Evolutionary conservation across 2,888 invertebrate genomes (phyloP).

Genomic region (Rapana venosa): DNA sequence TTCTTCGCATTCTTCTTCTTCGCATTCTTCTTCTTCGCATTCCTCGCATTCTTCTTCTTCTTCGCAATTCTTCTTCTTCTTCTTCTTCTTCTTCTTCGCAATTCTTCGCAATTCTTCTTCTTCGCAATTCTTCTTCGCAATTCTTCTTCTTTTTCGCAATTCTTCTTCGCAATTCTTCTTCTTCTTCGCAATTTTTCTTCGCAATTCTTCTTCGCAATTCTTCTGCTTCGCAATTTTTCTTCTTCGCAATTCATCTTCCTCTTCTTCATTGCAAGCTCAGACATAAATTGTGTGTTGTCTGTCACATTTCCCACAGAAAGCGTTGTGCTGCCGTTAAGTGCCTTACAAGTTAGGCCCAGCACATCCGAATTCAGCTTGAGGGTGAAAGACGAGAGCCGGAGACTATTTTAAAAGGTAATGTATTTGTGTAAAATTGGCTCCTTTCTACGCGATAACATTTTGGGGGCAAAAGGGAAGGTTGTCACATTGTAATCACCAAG

Average conservation of each 20-base stretch:
- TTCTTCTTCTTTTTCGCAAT: neutral
- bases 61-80: neutral
- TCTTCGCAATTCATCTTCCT: neutral
- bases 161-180: too few relatives aligned
- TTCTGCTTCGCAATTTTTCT: neutral
- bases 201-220: neutral
- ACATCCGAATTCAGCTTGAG: too few relatives aligned
- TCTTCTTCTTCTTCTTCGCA: neutral
- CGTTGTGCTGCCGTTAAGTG: too few relatives aligned
- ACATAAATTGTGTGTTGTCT: too few relatives aligned
- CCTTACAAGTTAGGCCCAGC: too few relatives aligned
- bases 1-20: slow-evolving; percentile 1
- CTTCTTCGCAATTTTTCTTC: neutral
- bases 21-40: neutral
- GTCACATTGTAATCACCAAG: too few relatives aligned
- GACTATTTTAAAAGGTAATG: too few relatives aligned
- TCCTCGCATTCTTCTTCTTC: neutral
- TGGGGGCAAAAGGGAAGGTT: too few relatives aligned
- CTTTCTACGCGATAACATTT: too few relatives aligned
- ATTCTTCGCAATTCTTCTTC: neutral
- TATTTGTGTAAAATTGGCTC: too few relatives aligned
- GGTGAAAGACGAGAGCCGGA: too few relatives aligned
- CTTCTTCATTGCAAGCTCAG: neutral
- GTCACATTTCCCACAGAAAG: too few relatives aligned
- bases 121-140: neutral